These are phyloP conservation scores for Protonemura montana DNA, from an alignment of 2,888 invertebrate genomes.

Conservation along the genomic window DNA sequence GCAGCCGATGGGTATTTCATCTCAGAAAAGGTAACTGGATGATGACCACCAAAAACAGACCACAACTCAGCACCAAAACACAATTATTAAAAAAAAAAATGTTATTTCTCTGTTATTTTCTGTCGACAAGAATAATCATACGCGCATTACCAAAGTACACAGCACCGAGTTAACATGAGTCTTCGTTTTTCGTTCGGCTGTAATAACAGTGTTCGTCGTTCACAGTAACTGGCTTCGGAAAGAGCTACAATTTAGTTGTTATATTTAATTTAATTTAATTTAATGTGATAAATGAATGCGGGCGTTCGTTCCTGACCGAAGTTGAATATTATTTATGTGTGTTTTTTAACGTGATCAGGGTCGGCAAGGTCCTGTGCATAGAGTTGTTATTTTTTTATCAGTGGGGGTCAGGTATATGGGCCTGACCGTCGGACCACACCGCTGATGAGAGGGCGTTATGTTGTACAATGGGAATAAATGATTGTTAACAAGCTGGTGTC, in stretches of 20 bases:
- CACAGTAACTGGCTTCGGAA: not conserved
- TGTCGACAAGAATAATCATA: not conserved
- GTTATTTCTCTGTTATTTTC: not conserved
- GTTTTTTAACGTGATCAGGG: constrained; percentile 28
- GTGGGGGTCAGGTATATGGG: constrained; percentile 32
- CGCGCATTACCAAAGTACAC: not conserved
- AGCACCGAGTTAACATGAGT: not conserved
- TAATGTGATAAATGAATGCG: constrained; percentile 30
- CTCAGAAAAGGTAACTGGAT: not conserved
- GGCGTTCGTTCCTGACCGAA: not conserved
- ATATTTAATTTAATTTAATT: constrained; percentile 36
- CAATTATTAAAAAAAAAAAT: not conserved
- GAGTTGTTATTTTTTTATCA: constrained; percentile 38
- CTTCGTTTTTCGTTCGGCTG: not conserved
- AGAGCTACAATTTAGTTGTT: constrained; percentile 12
- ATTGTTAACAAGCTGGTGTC: constrained; percentile 24
- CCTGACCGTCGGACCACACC: constrained; percentile 16
- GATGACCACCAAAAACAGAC: not conserved
- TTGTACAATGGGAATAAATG: constrained; percentile 32
- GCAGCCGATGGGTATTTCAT: not conserved
- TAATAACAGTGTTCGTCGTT: not conserved
- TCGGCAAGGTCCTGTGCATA: not conserved
- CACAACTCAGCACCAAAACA: not conserved
- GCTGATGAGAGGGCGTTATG: constrained; percentile 30
- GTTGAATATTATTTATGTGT: constrained; percentile 33